phyloP scores from a whole-genome alignment of 23 tunicate species.

The Aplidium turbinatum region DNA sequence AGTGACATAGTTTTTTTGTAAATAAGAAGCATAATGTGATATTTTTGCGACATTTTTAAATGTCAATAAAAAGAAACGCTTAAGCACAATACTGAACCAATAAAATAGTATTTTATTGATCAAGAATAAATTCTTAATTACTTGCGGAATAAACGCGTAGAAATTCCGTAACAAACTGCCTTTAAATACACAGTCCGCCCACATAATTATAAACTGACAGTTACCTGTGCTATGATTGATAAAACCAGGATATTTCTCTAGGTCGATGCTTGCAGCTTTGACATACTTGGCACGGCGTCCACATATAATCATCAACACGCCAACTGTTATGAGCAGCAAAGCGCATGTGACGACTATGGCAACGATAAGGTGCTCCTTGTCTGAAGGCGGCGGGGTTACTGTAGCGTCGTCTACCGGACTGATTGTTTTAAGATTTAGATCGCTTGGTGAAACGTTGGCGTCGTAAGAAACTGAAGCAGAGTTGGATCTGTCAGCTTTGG shows the following conservation, averaged over 20 bases:
- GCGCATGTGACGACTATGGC: constrained; percentile 49
- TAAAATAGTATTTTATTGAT: no score
- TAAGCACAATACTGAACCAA: no score
- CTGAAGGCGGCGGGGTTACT: constrained; percentile 8
- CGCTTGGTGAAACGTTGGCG: neutral
- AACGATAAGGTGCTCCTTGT: constrained; percentile 42
- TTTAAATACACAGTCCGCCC: no score
- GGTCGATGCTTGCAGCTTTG: constrained; percentile 27
- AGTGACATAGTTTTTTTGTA: no score
- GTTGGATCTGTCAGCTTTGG: constrained; percentile 20
- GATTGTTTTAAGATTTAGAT: neutral
- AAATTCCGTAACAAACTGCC: no score
- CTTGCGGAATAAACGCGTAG: no score
- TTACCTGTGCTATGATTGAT: constrained; percentile 38
- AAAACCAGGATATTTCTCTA: constrained; percentile 73
- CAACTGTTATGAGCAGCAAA: constrained; percentile 35
- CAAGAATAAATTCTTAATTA: no score
- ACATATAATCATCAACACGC: constrained; percentile 35
- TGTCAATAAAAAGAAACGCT: no score
- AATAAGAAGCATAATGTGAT: no score
- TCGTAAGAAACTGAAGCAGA: neutral
- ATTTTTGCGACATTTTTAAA: no score
- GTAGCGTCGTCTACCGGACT: neutral
- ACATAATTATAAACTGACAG: no score
- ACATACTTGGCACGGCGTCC: constrained; percentile 25